Conservation (phyloP, 2,113 vertebrate genomes). For the Agapornis roseicollis region DNA sequence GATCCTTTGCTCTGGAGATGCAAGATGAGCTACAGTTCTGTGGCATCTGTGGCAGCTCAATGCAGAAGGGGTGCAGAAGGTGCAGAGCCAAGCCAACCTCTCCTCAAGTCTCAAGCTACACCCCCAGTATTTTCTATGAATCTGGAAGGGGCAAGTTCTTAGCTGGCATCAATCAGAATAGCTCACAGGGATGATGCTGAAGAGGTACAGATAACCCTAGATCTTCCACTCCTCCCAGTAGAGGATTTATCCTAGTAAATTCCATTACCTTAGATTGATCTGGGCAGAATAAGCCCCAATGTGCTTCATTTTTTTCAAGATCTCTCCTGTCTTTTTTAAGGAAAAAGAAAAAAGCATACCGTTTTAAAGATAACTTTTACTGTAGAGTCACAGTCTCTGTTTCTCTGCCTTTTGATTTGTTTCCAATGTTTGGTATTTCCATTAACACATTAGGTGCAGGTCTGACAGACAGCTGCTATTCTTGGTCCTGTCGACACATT, state of each 20-base stretch:
- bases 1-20: not conserved
- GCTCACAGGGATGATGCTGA: not conserved
- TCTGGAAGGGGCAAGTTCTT: not conserved
- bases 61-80: not conserved
- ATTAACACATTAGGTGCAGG: constrained; percentile 59
- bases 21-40: not conserved
- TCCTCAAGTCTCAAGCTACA: not conserved
- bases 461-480: constrained; percentile 75
- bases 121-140: not conserved
- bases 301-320: not conserved
- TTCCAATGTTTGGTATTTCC: constrained; percentile 51
- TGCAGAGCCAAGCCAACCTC: not conserved
- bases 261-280: not conserved
- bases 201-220: not conserved
- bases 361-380: not conserved
- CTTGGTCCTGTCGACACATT: constrained; percentile 68
- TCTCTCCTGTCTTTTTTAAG: not conserved
- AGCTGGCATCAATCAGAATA: not conserved
- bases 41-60: not conserved
- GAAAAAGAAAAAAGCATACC: not conserved
- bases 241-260: not conserved
- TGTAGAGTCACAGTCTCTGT: constrained; percentile 31
- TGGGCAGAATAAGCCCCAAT: not conserved
- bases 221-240: not conserved
- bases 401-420: constrained; percentile 55